Evolutionary conservation across 2,888 invertebrate species (phyloP).

Genomic region (Kuschelorhynchus macadamiae): DNA sequence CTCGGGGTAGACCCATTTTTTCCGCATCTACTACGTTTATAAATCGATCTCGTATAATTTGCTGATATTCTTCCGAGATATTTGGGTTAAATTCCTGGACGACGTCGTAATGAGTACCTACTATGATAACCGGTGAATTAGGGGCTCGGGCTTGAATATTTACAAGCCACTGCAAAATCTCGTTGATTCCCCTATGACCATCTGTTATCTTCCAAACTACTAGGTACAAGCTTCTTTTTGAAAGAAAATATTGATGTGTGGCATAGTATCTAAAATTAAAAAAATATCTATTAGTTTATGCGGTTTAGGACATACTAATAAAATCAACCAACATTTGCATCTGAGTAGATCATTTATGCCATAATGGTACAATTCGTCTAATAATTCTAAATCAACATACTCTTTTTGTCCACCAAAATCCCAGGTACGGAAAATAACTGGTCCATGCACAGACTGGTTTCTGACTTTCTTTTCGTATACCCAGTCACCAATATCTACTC

Average conservation of each 20-base stretch:
- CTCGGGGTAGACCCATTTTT: conserved; percentile 93
- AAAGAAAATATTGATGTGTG: conserved; percentile 98
- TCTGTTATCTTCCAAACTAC: conserved; percentile 96
- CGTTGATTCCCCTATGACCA: conserved; percentile 90
- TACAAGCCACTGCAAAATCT: conserved; percentile 96
- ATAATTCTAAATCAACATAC: too few relatives aligned
- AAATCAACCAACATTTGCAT: too few relatives aligned
- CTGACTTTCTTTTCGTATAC: conserved; percentile 88
- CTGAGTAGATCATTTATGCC: too few relatives aligned
- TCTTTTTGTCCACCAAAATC: conserved; percentile 99
- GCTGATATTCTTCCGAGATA: conserved; percentile 87
- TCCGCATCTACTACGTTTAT: conserved; percentile 96
- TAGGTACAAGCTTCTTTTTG: conserved; percentile 93
- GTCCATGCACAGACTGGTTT: conserved; percentile 81
- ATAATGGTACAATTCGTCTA: too few relatives aligned
- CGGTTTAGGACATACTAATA: too few relatives aligned
- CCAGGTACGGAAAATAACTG: conserved; percentile 96
- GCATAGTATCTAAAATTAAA: conserved; percentile 84
- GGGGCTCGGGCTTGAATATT: conserved; percentile 95
- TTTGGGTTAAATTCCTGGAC: conserved; percentile 75
- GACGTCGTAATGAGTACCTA: conserved; percentile 96
- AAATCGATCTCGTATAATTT: conserved; percentile 85
- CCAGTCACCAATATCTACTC: conserved; percentile 98
- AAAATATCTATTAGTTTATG: conserved; percentile 26
- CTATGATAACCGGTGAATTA: conserved; percentile 95